phyloP scores from a whole-genome alignment of 2,797 vertebrate genomes.

The Gymnothorax javanicus region DNA sequence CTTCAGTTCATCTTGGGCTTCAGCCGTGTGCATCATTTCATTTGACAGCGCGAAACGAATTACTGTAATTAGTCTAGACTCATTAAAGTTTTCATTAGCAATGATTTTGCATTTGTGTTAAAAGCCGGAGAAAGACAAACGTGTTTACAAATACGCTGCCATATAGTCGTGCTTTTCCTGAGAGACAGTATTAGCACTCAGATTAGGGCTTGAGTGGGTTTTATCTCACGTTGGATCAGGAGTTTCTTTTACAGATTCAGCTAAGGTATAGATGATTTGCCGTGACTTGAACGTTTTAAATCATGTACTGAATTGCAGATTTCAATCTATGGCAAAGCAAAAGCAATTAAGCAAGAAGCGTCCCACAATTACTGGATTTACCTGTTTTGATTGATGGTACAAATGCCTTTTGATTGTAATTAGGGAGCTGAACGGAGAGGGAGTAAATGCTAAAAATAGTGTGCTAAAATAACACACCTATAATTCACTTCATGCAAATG shows the following conservation, averaged over 20 bases:
- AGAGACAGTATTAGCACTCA: constrained; percentile 52
- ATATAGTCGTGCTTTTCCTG: constrained; percentile 1
- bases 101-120: not conserved
- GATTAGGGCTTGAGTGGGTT: constrained; percentile 40
- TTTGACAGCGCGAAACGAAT: not conserved
- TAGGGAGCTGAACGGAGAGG: constrained; percentile 50
- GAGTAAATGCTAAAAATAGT: constrained; percentile 28
- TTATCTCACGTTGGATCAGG: not conserved
- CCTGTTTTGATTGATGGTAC: constrained; percentile 55
- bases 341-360: constrained; percentile 55
- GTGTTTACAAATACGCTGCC: constrained; percentile 7
- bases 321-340: constrained; percentile 54
- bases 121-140: not conserved
- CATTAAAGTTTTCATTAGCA: constrained; percentile 10
- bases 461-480: not conserved
- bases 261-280: constrained; percentile 51
- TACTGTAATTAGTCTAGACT: constrained; percentile 17
- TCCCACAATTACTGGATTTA: constrained; percentile 56
- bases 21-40: not conserved
- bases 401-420: constrained; percentile 55
- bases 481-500: not conserved
- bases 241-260: constrained; percentile 45
- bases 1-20: not conserved
- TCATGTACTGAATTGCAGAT: constrained; percentile 59
- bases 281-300: constrained; percentile 57